Evolutionary conservation across 37 sponge, comb jelly and placozoan species (phyloP).

Genomic region (Theonella swinhoei): DNA sequence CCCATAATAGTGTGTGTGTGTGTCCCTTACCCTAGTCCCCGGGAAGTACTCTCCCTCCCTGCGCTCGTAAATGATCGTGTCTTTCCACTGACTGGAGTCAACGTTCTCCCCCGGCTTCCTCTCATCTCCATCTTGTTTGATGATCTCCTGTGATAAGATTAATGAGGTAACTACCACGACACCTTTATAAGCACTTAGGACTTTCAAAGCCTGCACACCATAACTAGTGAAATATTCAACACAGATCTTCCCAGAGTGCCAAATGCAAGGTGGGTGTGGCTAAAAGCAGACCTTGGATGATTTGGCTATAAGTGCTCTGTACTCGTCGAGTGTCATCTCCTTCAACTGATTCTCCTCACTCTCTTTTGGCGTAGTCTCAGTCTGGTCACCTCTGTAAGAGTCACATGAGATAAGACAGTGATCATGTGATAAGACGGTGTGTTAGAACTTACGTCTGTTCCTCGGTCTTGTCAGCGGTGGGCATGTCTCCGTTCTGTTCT

Average conservation of each 20-base stretch:
- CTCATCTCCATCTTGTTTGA: constrained; percentile 29
- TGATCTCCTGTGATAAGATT: constrained; percentile 10
- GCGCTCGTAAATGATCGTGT: constrained; percentile 44
- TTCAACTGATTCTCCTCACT: constrained; percentile 52
- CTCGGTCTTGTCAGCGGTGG: background rate
- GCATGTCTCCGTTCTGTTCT: constrained; percentile 3
- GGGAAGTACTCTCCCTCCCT: constrained; percentile 24
- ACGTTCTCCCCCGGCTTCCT: constrained; percentile 60
- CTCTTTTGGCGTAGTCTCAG: constrained; percentile 14
- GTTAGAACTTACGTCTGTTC: background rate
- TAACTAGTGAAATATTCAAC: too few relatives aligned
- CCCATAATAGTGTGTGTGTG: too few relatives aligned
- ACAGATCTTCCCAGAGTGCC: too few relatives aligned
- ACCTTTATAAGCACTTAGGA: too few relatives aligned
- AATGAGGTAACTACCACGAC: too few relatives aligned
- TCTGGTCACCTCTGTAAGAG: constrained; percentile 2
- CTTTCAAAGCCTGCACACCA: too few relatives aligned
- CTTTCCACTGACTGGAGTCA: constrained; percentile 69
- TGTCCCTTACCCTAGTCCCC: background rate
- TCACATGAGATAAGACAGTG: background rate
- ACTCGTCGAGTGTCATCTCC: constrained; percentile 86
- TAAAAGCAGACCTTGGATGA: background rate
- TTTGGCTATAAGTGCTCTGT: constrained; percentile 49
- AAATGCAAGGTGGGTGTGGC: too few relatives aligned
- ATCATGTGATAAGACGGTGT: background rate